Conservation (phyloP, 2,797 vertebrate genomes). For the Peromyscus eremicus region DNA sequence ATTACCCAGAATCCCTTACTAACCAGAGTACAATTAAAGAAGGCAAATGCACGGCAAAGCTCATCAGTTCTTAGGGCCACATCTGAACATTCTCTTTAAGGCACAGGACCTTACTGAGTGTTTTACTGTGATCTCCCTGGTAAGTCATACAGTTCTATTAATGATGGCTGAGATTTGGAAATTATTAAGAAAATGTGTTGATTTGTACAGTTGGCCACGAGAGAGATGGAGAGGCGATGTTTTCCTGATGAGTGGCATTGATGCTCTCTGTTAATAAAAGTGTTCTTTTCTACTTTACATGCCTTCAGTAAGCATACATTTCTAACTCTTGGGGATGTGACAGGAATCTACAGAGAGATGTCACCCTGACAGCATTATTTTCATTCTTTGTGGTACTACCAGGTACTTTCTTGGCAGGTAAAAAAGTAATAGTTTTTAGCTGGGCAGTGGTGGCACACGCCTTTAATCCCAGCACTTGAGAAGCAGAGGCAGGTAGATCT, state of each 20-base stretch:
- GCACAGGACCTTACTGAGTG: background rate
- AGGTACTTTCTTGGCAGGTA: background rate
- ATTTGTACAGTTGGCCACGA: background rate
- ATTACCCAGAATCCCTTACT: background rate
- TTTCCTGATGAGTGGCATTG: background rate
- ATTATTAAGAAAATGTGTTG: slow-evolving; percentile 11
- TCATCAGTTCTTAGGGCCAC: background rate
- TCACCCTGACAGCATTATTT: background rate
- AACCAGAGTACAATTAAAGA: background rate
- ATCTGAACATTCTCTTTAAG: background rate
- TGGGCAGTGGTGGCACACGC: background rate
- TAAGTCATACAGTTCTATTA: background rate
- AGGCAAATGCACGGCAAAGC: background rate
- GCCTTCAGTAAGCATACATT: background rate
- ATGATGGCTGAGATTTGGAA: background rate
- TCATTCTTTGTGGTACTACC: background rate
- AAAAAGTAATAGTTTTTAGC: background rate
- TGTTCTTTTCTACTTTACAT: background rate
- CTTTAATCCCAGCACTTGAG: background rate
- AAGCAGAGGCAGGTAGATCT: background rate
- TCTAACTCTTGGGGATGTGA: slow-evolving; percentile 2
- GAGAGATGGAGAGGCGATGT: background rate
- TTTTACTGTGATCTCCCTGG: background rate
- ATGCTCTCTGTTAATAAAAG: background rate
- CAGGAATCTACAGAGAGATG: background rate